Conservation (phyloP, 2,113 vertebrate genomes). For the Cygnus atratus region DNA sequence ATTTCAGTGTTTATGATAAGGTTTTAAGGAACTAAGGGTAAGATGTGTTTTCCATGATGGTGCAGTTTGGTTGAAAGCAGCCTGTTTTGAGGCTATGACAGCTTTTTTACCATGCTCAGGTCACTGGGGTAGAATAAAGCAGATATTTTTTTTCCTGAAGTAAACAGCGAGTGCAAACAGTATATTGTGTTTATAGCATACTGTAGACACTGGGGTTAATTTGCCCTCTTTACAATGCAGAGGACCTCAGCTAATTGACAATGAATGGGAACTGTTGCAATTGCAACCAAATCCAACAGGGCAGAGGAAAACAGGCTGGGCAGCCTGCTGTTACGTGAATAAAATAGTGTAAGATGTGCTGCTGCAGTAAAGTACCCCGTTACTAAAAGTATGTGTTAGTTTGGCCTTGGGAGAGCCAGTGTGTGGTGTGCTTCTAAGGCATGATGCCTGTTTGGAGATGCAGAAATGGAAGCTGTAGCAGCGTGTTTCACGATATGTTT, state of each 20-base stretch:
- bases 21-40: neutral
- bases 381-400: neutral
- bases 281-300: neutral
- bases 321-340: neutral
- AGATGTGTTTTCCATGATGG: neutral
- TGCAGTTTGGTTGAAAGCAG: neutral
- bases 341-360: neutral
- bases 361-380: neutral
- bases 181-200: neutral
- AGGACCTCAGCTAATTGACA: neutral
- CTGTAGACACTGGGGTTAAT: neutral
- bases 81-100: neutral
- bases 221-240: neutral
- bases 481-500: accelerated
- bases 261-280: neutral
- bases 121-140: neutral
- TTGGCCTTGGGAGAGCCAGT: neutral
- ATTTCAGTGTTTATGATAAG: neutral
- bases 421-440: neutral
- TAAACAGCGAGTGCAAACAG: neutral
- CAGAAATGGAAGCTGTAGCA: neutral
- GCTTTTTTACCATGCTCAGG: neutral
- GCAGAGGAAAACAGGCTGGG: neutral
- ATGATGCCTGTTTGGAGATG: neutral
- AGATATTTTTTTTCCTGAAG: neutral